Base-by-base conservation (phyloP, 1,140 invertebrate species). In the Leptopilina clavipes region DNA sequence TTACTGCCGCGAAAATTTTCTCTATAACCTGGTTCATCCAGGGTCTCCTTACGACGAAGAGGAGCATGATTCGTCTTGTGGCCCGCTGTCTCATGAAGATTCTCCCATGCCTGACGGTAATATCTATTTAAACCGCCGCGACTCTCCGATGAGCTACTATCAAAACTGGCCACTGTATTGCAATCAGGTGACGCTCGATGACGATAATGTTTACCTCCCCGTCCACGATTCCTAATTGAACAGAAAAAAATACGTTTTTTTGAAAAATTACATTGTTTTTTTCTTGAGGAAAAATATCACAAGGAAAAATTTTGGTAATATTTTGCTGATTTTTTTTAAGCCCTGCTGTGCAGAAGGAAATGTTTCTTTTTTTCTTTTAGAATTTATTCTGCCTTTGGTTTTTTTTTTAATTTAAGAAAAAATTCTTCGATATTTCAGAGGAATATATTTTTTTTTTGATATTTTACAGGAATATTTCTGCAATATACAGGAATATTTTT, bases 31-130 rank as follows among this genome's bases (percentile, higher is more conserved):
- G 93, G 93, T 82, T 93, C 93, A 87, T 95, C 94, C 79, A 94
- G 86, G 22, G 94, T 95, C 80, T 95, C 95, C 87, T 95, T 94
- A 65, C 94, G 92, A 45, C 92, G 89, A 11, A 94, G 88, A 1
- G 92, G 91, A 52, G 92, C 91, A 82, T 93, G 92, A 71, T 90
- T 91, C 19, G 92, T 89, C 84, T 93, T 93, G 59, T 92, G 92
- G 25, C 93, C 93, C 11, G 95, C 92, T 14, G 95, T 94, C 89
- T 97, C 95, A 85, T 97, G 96, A 5, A 98, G 92, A 87, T 97
- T 97, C 84, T 97, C 96, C 97, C 97, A 98, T 5, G 96, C 96
- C 87, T 96, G 94, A 17, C 96, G 93, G 89, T 98, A 98, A 84
- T 94, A 95, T 81, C 96, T 93, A 87, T 97, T 97, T 72, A 97